These are phyloP conservation scores for Pelmatolapia mariae DNA, from an alignment of 2,113 vertebrate species.

Conservation along the genomic window DNA sequence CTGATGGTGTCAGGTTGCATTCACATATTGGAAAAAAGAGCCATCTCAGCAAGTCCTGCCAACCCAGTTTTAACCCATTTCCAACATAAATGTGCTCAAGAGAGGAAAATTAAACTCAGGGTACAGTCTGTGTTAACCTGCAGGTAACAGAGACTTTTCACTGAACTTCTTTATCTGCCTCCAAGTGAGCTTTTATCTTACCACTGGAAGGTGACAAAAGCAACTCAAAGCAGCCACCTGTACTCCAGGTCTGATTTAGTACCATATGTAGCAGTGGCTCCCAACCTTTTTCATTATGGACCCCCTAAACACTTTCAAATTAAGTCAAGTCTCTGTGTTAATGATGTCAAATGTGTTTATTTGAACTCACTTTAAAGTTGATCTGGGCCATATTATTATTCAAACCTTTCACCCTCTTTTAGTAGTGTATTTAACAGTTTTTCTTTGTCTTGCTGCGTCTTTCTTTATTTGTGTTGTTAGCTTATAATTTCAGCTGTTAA, in stretches of 20 bases:
- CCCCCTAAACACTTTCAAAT: not conserved
- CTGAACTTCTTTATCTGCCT: not conserved
- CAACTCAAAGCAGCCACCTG: not conserved
- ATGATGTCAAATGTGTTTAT: not conserved
- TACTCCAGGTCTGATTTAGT: not conserved
- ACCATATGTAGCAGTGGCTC: not conserved
- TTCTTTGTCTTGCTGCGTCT: not conserved
- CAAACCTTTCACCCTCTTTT: too few relatives aligned
- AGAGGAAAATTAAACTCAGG: not conserved
- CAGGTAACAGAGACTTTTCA: not conserved
- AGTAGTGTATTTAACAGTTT: not conserved
- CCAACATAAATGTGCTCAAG: not conserved
- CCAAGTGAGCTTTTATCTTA: not conserved
- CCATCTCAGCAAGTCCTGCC: not conserved
- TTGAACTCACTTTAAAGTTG: not conserved
- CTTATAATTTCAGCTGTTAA: not conserved
- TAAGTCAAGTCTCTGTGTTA: not conserved
- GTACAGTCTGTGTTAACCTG: not conserved
- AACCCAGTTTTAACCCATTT: not conserved
- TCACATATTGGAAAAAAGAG: not conserved
- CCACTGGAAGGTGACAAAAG: not conserved
- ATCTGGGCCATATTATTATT: not conserved
- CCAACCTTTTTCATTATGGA: not conserved
- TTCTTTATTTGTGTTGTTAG: not conserved
- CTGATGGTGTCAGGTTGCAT: not conserved